Evolutionary conservation across 2,888 invertebrate genomes (phyloP), one percentile per base, ranked within the genome.

Genomic region (Poecilus cupreus): DNA sequence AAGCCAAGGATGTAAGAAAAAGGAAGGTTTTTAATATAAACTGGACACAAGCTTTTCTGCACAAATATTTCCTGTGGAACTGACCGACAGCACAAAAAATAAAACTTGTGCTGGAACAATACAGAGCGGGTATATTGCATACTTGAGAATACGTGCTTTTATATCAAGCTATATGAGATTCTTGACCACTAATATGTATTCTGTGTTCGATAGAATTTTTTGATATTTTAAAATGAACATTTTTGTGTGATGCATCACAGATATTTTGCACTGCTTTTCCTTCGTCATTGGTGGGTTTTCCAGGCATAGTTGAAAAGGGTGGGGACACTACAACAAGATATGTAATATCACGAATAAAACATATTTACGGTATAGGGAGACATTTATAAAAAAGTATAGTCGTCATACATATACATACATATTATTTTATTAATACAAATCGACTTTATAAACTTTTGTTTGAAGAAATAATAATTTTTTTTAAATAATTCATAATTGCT

Each of bases 71-170:
- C 60, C 26, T 26, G 60, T 10, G 60, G 60, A 26, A 13, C 22
- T 60, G 60, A 60, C 26, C 60, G 60, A 60, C 26, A 26, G n/a
- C 26, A 22, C 22, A 60, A 60, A 57, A 60, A 60, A 60, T 60
- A 60, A 60, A 60, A 26, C n/a, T 60, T 60, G 4, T 1, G 26
- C 32, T 26, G 60, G 60, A 60, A 60, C 60, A 60, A 60, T 60
- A 60, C 26, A 26, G 26, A 5, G 11, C 10, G 13, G 22, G n/a
- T 26, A 60, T 60, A 60, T 60, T 60, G 26, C 60, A 60, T 60
- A 60, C 60, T 60, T 60, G 60, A 60, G 60, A n/a, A 13, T 60
- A 24, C 60, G 60, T 60, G 60, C 57, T 60, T 60, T 60, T 60
- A 60, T 60, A 10, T 24, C 22, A n/a, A 13, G 60, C 60, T 26